phyloP scores from a whole-genome alignment of 2,797 vertebrate genomes.

The Melanogrammus aeglefinus region DNA sequence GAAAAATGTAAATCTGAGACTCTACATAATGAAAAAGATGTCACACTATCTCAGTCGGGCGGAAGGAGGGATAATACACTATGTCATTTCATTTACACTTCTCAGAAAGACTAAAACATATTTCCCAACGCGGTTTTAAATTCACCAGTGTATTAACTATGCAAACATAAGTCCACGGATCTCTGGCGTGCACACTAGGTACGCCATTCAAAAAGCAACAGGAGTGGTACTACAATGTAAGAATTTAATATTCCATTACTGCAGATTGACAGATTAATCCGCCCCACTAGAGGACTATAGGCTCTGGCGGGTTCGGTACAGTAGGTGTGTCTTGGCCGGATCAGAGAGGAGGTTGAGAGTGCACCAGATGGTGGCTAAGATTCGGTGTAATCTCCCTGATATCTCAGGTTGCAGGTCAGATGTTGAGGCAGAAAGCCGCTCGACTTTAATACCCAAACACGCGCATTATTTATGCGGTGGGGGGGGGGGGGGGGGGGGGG shows the following conservation, averaged over 20 bases:
- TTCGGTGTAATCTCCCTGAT: slow-evolving; percentile 41
- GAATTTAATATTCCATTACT: slow-evolving; percentile 31
- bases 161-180: neutral
- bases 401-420: slow-evolving; percentile 40
- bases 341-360: slow-evolving; percentile 21
- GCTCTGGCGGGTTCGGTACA: neutral
- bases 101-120: neutral
- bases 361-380: slow-evolving; percentile 54
- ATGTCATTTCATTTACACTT: neutral
- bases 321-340: slow-evolving; percentile 34
- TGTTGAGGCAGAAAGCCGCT: slow-evolving; percentile 11
- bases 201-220: slow-evolving; percentile 18
- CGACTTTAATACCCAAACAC: slow-evolving; percentile 23
- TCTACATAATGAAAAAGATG: neutral
- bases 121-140: neutral
- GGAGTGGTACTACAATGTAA: slow-evolving; percentile 12
- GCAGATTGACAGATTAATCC: slow-evolving; percentile 23
- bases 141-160: neutral
- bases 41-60: neutral
- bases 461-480: slow-evolving; percentile 15
- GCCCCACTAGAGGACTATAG: slow-evolving; percentile 8
- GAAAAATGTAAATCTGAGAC: neutral
- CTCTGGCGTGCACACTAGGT: slow-evolving; percentile 5
- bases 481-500: neutral
- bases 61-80: neutral